Evolutionary conservation across 2,113 vertebrate species (phyloP).

Genomic region (Columba janthina): DNA sequence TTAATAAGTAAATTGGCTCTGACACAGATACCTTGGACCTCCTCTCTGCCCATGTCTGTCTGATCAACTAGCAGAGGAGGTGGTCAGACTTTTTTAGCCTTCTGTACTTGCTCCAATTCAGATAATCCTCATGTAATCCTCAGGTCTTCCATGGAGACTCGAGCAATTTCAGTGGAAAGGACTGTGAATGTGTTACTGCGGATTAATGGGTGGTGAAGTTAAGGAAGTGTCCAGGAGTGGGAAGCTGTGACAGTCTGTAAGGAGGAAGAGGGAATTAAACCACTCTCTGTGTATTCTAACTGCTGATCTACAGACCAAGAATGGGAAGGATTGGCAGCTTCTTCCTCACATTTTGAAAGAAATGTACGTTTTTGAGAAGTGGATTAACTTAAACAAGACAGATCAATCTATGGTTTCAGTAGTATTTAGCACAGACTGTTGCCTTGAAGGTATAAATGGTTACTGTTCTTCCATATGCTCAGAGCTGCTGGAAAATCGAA

Average conservation of each 20-base stretch:
- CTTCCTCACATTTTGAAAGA: fast-evolving
- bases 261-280: not conserved
- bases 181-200: not conserved
- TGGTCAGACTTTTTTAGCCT: not conserved
- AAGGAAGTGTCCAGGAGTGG: not conserved
- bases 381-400: not conserved
- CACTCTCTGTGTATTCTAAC: not conserved
- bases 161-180: not conserved
- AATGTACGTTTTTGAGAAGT: not conserved
- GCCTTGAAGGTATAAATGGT: not conserved
- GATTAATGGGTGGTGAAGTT: not conserved
- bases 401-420: not conserved
- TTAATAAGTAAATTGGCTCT: not conserved
- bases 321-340: not conserved
- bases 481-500: not conserved
- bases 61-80: not conserved
- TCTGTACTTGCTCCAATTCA: not conserved
- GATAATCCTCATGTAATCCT: not conserved
- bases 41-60: fast-evolving
- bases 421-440: not conserved
- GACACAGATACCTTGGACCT: not conserved
- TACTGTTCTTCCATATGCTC: not conserved
- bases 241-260: not conserved
- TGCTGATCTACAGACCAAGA: not conserved
- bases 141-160: not conserved